These are phyloP conservation scores for Temnothorax rugatulus DNA, from an alignment of 2,888 invertebrate species.

Conservation along the genomic window DNA sequence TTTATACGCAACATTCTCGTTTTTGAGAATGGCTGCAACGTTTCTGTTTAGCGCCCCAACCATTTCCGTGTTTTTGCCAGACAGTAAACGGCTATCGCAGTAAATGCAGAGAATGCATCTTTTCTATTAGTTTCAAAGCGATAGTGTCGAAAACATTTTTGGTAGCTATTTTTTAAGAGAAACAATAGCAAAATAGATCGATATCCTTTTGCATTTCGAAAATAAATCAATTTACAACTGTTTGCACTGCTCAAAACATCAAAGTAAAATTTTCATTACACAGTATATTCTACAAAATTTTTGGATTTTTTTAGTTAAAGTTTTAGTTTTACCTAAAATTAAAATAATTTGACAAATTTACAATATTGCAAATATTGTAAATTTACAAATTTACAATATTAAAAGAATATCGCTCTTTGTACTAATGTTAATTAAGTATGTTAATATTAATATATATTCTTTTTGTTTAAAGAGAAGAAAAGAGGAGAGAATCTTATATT, in stretches of 20 bases:
- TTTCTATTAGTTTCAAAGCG: constrained; percentile 40
- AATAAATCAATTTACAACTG: neutral
- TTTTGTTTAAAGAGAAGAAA: neutral
- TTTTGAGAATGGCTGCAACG: constrained; percentile 50
- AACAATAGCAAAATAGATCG: neutral
- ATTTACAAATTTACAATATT: constrained; percentile 4
- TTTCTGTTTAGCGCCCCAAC: constrained; percentile 44
- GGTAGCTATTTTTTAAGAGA: neutral
- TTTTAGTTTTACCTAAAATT: neutral
- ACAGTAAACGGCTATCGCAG: constrained; percentile 50
- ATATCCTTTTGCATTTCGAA: neutral
- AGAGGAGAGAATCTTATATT: neutral
- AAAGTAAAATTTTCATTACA: neutral
- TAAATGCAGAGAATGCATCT: constrained; percentile 38
- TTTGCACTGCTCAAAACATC: neutral
- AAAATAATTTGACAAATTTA: neutral
- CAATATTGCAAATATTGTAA: no score
- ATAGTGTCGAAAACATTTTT: constrained; percentile 9
- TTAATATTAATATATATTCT: neutral
- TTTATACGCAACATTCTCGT: constrained; percentile 56
- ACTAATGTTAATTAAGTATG: no score
- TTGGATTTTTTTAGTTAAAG: neutral
- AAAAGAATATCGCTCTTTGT: neutral
- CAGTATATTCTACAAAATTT: neutral
- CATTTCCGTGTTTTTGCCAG: constrained; percentile 43